Percentiles rank a stretch among this genome's conserved stretches.
phyloP scores from a whole-genome alignment of 2,797 vertebrate species.

The Myotis daubentonii region DNA sequence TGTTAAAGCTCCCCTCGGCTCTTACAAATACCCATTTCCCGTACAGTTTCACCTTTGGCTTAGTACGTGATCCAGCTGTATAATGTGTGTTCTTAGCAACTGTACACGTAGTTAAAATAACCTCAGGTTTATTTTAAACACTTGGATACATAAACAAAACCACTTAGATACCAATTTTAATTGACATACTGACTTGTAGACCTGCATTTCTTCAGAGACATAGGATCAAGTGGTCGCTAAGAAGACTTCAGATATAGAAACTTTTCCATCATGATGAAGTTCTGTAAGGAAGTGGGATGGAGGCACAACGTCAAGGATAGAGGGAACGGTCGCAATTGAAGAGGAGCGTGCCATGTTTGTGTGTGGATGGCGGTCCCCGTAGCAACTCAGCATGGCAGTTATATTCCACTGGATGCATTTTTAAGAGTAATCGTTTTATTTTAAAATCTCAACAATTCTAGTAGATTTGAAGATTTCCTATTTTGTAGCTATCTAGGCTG shows the following conservation, averaged over 20 bases:
- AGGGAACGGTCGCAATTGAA: not conserved
- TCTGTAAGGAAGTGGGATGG: not conserved
- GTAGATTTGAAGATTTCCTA: not conserved
- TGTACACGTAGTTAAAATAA: not conserved
- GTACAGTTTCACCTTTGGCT: not conserved
- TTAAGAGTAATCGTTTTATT: not conserved
- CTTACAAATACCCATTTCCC: not conserved
- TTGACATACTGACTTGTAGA: not conserved
- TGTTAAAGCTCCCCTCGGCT: not conserved
- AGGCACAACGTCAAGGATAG: not conserved
- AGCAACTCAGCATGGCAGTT: not conserved
- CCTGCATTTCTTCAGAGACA: not conserved
- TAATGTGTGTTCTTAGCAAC: not conserved
- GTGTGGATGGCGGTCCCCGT: not conserved
- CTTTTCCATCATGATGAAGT: not conserved
- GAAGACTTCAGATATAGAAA: not conserved
- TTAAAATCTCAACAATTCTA: not conserved
- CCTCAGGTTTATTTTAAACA: not conserved
- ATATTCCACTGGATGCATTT: not conserved
- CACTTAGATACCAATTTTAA: not conserved
- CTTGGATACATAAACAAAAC: not conserved
- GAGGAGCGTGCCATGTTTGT: not conserved
- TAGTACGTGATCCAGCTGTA: not conserved
- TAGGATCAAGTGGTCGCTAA: not conserved
- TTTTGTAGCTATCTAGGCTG: not conserved